Evolutionary conservation across 1,140 invertebrate species (phyloP), one percentile per base, ranked within the genome.

Genomic region (Amyelois transitella): DNA sequence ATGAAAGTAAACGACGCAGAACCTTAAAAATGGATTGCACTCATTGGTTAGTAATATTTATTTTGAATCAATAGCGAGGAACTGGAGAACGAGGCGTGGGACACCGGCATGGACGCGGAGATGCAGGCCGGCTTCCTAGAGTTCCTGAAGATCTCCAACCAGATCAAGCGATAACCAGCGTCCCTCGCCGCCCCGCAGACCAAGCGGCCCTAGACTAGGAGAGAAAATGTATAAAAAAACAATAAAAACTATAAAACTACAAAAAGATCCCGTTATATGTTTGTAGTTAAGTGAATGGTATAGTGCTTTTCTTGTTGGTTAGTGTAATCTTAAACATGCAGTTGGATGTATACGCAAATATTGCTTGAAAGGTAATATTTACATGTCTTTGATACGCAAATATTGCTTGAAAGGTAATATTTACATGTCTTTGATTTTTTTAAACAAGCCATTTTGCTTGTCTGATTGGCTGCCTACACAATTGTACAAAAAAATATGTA

Each of bases 111-210:
- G 85, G 85, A 89, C 55, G 77, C 77, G 2, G 88, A 89, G 63
- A 88, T 89, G 79, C 81, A 86, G 43, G 87, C 78, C 1, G 87
- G 86, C 58, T 89, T 82, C 72, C 72, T 88, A 58, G 87, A 89
- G 61, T 89, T 89, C 68, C 77, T 89, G 51, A 80, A 80, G 73
- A 82, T 88, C 61, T 89, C 88, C 53, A 89, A 89, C 62, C 88
- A 89, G 68, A 89, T 89, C 64, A 86, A 86, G 58, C 86, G 88
- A 86, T 88, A 88, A 75, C 77, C 72, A 8, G 62, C 55, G 48
- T 3, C 57, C 47, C 17, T 24, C 38, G 50, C 61, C 18, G 48
- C 60, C 53, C 51, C 58, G 45, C 66, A 74, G 69, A 72, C 64
- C 66, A 70, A 61, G 58, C 64, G 56, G 69, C 62, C 63, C 53